phyloP scores from a whole-genome alignment of 2,113 vertebrate species.

The Rhineura floridana region DNA sequence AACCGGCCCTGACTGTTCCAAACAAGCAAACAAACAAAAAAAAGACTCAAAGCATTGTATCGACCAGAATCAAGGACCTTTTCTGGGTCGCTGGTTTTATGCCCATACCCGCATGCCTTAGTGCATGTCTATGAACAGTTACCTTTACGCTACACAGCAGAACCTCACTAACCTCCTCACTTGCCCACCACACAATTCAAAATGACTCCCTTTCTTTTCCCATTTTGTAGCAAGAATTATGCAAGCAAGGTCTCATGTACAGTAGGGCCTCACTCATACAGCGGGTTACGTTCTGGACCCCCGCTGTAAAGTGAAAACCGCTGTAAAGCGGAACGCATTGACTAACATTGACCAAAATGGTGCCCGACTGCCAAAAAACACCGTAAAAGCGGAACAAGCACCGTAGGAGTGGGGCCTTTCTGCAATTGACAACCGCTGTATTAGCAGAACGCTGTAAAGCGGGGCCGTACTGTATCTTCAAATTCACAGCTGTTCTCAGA shows the following conservation, averaged over 20 bases:
- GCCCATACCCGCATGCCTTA: fast-evolving
- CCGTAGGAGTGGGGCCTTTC: too few relatives aligned
- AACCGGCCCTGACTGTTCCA: slow-evolving; percentile 62
- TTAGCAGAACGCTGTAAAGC: too few relatives aligned
- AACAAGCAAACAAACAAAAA: slow-evolving; percentile 12
- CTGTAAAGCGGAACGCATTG: too few relatives aligned
- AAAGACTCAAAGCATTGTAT: background rate
- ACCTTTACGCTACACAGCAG: slow-evolving; percentile 48
- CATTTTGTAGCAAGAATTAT: fast-evolving
- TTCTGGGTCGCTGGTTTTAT: background rate
- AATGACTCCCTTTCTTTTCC: background rate
- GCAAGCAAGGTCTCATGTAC: background rate
- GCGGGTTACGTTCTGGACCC: too few relatives aligned
- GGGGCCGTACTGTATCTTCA: too few relatives aligned
- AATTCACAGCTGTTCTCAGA: background rate
- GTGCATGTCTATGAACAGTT: background rate
- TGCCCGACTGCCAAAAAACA: too few relatives aligned
- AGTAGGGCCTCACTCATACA: too few relatives aligned
- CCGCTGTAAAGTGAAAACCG: too few relatives aligned
- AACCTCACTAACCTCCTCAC: slow-evolving; percentile 61
- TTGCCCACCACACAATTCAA: background rate
- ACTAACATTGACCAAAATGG: too few relatives aligned
- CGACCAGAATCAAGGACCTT: background rate
- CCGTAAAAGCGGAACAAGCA: too few relatives aligned
- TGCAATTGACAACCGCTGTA: too few relatives aligned